Evolutionary conservation across 2,888 invertebrate genomes (phyloP).

Genomic region (Gortyna flavago): DNA sequence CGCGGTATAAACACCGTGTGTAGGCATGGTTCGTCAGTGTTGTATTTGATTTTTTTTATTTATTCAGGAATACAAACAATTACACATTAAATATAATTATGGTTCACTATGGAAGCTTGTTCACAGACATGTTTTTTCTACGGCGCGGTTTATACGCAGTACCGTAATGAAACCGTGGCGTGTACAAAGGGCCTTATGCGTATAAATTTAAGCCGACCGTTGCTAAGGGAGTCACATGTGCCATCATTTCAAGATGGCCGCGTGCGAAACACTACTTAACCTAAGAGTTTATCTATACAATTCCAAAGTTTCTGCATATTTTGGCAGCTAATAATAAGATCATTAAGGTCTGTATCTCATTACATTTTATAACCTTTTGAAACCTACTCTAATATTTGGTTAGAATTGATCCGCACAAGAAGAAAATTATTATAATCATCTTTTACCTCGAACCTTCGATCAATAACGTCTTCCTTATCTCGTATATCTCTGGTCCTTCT

Average conservation of each 20-base stretch:
- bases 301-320: not conserved
- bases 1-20: no score
- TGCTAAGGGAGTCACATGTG: no score
- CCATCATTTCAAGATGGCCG: not conserved
- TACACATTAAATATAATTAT: no score
- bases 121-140: no score
- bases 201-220: not conserved
- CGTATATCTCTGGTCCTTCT: slow-evolving; percentile 63
- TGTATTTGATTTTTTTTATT: no score
- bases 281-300: not conserved
- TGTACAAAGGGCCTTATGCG: no score
- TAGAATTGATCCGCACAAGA: not conserved
- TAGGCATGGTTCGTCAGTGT: no score
- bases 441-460: slow-evolving; percentile 62
- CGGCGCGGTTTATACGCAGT: no score
- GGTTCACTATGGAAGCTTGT: no score
- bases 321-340: not conserved
- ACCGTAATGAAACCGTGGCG: no score
- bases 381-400: not conserved
- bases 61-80: no score
- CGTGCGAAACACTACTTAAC: not conserved
- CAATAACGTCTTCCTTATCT: slow-evolving; percentile 45
- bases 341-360: not conserved
- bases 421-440: slow-evolving; percentile 19
- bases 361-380: slow-evolving; percentile 1